Percentiles rank a stretch among this genome's conserved stretches.
Conservation (phyloP, 1,140 invertebrate species). For the Cydia fagiglandana region DNA sequence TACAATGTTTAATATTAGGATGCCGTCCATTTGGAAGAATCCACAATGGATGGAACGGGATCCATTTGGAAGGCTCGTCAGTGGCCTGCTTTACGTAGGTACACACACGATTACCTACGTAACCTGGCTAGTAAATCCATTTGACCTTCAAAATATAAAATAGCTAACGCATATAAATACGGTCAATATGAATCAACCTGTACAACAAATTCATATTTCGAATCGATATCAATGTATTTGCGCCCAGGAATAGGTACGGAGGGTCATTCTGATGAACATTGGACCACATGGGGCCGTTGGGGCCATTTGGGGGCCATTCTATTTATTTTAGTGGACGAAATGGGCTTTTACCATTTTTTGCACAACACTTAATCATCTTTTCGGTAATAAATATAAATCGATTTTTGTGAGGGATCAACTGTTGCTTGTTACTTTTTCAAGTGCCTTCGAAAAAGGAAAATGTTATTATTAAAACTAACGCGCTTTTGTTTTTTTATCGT, state of each 20-base stretch:
- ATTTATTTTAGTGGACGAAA: conserved; percentile 14
- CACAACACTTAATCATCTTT: background rate
- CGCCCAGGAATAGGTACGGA: background rate
- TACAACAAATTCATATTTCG: background rate
- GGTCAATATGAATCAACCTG: background rate
- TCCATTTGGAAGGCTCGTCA: no score
- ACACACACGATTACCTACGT: no score
- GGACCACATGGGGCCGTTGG: conserved; percentile 5
- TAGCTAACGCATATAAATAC: no score
- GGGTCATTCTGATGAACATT: background rate
- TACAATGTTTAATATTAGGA: no score
- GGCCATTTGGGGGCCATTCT: background rate
- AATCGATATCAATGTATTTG: background rate
- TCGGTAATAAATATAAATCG: conserved; percentile 1
- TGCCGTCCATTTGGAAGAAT: no score
- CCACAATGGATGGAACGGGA: no score
- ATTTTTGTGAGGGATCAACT: background rate
- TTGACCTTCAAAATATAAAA: no score
- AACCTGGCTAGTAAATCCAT: no score
- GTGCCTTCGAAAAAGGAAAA: background rate
- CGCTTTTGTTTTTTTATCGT: background rate
- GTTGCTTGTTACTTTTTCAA: background rate
- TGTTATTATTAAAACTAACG: no score
- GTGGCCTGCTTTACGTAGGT: no score
- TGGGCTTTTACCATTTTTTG: background rate